phyloP scores from a whole-genome alignment of 2,113 vertebrate genomes.

The Ageneiosus marmoratus region DNA sequence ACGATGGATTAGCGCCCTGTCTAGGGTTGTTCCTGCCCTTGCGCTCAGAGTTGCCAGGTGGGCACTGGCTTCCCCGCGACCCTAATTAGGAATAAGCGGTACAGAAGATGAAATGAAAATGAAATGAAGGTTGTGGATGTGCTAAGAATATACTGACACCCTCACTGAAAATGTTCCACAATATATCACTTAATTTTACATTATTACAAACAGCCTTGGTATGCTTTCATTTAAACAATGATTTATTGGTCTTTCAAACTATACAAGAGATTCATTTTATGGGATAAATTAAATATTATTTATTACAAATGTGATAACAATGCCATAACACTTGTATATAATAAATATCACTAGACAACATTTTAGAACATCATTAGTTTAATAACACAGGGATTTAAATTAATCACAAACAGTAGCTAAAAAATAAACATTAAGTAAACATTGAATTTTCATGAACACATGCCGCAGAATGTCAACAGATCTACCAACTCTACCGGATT shows the following conservation, averaged over 20 bases:
- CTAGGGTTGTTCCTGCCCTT: no score
- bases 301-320: constrained; percentile 60
- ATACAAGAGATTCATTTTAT: not conserved
- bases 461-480: constrained; percentile 1
- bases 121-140: not conserved
- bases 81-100: no score
- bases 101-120: no score
- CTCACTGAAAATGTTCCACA: not conserved
- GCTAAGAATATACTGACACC: no score
- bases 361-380: constrained; percentile 60
- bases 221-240: not conserved
- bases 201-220: not conserved
- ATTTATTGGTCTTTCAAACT: not conserved
- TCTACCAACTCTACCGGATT: not conserved
- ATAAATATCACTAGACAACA: constrained; percentile 71
- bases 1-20: no score
- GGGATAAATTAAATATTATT: constrained; percentile 67
- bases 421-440: constrained; percentile 69
- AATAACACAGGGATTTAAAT: constrained; percentile 61
- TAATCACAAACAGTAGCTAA: constrained; percentile 64
- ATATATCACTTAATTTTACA: not conserved
- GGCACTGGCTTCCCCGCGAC: no score
- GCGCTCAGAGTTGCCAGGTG: no score
- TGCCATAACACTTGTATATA: constrained; percentile 36
- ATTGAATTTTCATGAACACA: constrained; percentile 59